phyloP scores from a whole-genome alignment of 2,797 vertebrate genomes.

The Masticophis lateralis region DNA sequence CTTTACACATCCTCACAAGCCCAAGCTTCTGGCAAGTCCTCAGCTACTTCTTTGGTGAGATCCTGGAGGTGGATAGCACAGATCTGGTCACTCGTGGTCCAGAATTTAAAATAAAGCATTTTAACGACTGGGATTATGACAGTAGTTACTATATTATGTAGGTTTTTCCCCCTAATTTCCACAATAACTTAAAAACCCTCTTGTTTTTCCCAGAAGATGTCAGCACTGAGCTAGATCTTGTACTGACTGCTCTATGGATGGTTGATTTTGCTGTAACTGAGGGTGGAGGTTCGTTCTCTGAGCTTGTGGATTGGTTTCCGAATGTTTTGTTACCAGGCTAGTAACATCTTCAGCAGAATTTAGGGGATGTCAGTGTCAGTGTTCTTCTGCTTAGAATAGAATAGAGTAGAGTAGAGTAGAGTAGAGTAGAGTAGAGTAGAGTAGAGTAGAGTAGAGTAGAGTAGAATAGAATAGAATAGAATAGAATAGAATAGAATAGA shows the following conservation, averaged over 20 bases:
- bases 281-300: background rate
- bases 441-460: too few species aligned
- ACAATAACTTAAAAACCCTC: background rate
- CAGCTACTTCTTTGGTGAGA: background rate
- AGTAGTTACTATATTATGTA: background rate
- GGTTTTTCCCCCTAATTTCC: background rate
- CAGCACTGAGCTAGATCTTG: background rate
- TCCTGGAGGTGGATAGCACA: background rate
- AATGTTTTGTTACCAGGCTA: background rate
- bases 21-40: background rate
- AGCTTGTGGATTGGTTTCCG: background rate
- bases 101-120: background rate
- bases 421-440: too few species aligned
- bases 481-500: too few species aligned
- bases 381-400: background rate
- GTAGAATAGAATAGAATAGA: too few species aligned
- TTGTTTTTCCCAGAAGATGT: background rate
- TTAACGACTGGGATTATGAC: background rate
- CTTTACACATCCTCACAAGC: background rate
- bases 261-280: background rate
- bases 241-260: background rate
- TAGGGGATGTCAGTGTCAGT: background rate
- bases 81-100: background rate
- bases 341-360: background rate
- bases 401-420: too few species aligned